phyloP scores from a whole-genome alignment of 1,140 invertebrate genomes.

The Calephelis virginiensis region DNA sequence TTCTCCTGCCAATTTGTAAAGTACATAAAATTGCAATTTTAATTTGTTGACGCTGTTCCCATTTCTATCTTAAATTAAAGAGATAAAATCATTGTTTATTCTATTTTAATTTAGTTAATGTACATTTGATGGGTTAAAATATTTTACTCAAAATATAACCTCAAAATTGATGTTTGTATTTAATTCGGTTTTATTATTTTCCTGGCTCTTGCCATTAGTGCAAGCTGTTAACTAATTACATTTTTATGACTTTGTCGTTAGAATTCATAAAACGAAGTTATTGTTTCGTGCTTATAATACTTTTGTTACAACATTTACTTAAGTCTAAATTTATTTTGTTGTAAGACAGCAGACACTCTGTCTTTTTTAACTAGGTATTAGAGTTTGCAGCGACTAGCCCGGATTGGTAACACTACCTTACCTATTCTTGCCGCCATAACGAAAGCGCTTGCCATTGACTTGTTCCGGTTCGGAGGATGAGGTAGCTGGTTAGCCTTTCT shows the following conservation, averaged over 20 bases:
- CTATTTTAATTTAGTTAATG: constrained; percentile 5
- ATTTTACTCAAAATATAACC: background rate
- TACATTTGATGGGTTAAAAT: background rate
- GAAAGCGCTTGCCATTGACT: no score
- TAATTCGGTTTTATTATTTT: constrained; percentile 14
- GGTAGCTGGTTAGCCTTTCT: no score
- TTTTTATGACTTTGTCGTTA: background rate
- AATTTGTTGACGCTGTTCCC: constrained; percentile 13
- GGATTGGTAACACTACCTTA: no score
- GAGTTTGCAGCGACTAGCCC: no score
- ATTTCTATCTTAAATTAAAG: background rate
- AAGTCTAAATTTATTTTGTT: no score
- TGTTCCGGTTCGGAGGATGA: no score
- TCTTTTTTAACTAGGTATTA: no score
- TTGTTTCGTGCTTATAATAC: background rate
- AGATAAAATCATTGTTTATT: background rate
- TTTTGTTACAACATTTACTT: no score
- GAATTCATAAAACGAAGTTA: background rate
- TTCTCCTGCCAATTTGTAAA: background rate
- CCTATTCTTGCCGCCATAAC: no score
- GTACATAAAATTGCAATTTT: background rate
- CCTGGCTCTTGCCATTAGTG: constrained; percentile 27
- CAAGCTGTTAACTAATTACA: constrained; percentile 33
- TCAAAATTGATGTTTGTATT: constrained; percentile 1
- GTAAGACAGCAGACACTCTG: no score